Conservation (phyloP, 1,140 invertebrate genomes). For the Diplogasteroides magnus region DNA sequence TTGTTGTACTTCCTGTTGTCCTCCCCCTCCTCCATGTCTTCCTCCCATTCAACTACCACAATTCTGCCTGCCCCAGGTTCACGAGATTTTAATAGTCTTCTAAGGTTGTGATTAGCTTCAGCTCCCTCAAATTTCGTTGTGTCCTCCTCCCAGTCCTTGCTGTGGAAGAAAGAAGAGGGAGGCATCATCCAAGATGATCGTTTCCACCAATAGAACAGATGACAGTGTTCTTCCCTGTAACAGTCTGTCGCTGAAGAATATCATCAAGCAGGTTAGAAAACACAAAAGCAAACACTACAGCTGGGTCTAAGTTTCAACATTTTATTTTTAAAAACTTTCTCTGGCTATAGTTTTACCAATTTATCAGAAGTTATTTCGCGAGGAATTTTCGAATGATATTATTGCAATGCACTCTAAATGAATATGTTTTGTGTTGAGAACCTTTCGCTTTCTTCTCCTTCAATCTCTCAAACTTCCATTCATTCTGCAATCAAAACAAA, state of each 20-base stretch:
- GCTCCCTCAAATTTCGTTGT: neutral
- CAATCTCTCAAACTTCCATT: neutral
- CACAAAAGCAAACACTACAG: too few species aligned
- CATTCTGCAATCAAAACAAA: neutral
- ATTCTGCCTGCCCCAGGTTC: constrained; percentile 8
- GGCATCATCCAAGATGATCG: neutral
- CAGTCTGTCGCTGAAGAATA: neutral
- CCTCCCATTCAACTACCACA: constrained; percentile 10
- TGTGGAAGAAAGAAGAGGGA: neutral
- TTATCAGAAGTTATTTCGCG: too few species aligned
- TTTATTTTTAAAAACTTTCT: neutral
- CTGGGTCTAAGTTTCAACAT: neutral
- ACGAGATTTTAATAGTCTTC: too few species aligned
- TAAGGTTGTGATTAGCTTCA: too few species aligned
- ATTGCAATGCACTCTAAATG: neutral
- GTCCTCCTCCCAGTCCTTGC: neutral
- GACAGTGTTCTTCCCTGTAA: too few species aligned
- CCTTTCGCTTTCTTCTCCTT: neutral
- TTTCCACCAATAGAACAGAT: too few species aligned
- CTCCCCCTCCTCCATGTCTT: constrained; percentile 9
- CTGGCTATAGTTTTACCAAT: neutral
- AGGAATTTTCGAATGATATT: too few species aligned
- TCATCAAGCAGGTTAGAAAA: neutral
- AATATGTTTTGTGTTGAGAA: neutral
- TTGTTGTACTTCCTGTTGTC: too few species aligned